Evolutionary conservation across 2,888 invertebrate genomes (phyloP).

Genomic region (Diachrysia chrysitis): DNA sequence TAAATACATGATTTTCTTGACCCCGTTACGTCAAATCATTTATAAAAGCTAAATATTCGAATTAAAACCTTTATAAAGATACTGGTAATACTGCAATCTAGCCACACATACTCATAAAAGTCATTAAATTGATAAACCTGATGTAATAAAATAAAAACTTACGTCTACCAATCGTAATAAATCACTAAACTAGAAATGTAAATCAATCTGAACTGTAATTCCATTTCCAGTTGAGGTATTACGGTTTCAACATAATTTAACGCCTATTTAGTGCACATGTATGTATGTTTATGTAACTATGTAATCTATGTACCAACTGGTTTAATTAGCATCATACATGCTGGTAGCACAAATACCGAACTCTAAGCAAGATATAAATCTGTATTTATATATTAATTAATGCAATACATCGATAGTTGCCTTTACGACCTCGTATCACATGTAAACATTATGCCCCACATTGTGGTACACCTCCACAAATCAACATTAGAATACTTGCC

Average conservation of each 20-base stretch:
- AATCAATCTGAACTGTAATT: conserved; percentile 24
- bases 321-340: conserved; percentile 43
- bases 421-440: conserved; percentile 77
- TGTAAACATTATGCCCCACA: conserved; percentile 82
- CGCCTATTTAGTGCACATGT: conserved; percentile 41
- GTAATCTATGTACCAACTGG: conserved; percentile 33
- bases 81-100: not conserved
- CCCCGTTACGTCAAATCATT: not conserved
- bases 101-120: not conserved
- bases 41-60: not conserved
- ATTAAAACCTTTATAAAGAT: not conserved
- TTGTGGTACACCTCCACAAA: conserved; percentile 75
- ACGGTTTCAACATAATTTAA: conserved; percentile 52
- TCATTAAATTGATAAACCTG: not conserved
- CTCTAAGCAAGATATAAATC: conserved; percentile 61
- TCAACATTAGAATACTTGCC: conserved; percentile 72
- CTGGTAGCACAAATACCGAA: conserved; percentile 46
- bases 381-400: conserved; percentile 72
- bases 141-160: conserved; percentile 37
- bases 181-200: conserved; percentile 33
- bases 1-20: not conserved
- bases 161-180: conserved; percentile 14
- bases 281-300: conserved; percentile 31
- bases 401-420: conserved; percentile 60
- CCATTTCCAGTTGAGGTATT: conserved; percentile 34